A percentile compares a stretch with the other conserved stretches of the same genome.
These are phyloP conservation scores for Ochlodes sylvanus DNA, from an alignment of 2,888 invertebrate genomes.

Conservation along the genomic window DNA sequence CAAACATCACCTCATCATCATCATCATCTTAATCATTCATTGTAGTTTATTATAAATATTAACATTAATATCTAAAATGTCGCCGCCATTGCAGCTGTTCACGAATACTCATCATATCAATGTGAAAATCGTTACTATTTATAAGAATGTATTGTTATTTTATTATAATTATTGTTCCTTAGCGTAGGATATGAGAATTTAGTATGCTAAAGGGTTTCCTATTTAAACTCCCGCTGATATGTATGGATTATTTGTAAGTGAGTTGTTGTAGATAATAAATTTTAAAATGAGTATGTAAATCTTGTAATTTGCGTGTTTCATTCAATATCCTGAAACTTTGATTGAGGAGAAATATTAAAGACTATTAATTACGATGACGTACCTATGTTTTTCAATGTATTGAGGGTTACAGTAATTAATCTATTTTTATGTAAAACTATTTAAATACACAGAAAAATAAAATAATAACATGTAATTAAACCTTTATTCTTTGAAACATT, in stretches of 20 bases:
- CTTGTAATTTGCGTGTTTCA: background rate
- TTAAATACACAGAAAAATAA: background rate
- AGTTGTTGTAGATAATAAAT: conserved; percentile 33
- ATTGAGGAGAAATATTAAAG: too few relatives aligned
- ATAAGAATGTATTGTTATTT: conserved; percentile 34
- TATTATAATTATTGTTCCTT: conserved; percentile 36
- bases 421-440: too few relatives aligned
- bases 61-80: too few relatives aligned
- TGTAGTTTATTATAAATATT: too few relatives aligned
- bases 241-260: conserved; percentile 33
- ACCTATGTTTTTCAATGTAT: too few relatives aligned
- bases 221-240: conserved; percentile 25
- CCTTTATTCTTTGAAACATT: conserved; percentile 46
- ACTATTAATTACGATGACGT: too few relatives aligned
- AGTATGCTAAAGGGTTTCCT: conserved; percentile 35
- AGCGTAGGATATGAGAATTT: conserved; percentile 30
- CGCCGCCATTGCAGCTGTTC: background rate
- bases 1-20: too few relatives aligned
- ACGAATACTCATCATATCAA: conserved; percentile 3
- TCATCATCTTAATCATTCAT: too few relatives aligned
- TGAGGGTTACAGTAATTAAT: too few relatives aligned
- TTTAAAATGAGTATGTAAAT: conserved; percentile 9
- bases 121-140: conserved; percentile 28
- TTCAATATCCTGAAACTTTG: too few relatives aligned
- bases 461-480: conserved; percentile 23